Evolutionary conservation across 1,140 invertebrate genomes (phyloP).

Genomic region (Carposina sasakii): DNA sequence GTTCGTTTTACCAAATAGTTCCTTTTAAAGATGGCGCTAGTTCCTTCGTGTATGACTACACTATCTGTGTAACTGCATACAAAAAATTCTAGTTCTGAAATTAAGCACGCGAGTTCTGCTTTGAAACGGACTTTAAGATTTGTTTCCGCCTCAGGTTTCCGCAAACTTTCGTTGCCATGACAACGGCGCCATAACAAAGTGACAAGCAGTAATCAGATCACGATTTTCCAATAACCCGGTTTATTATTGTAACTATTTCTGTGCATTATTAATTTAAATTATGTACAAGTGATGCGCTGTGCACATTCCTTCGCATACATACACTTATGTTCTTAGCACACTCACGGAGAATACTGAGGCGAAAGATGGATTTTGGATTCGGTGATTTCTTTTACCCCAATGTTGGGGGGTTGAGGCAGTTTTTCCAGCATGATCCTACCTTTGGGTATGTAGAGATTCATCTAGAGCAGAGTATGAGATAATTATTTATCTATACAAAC

Average conservation of each 20-base stretch:
- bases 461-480: too few species aligned
- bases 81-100: too few species aligned
- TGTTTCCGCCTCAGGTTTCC: too few species aligned
- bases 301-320: conserved; percentile 15
- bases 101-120: conserved; percentile 19
- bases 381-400: conserved; percentile 53
- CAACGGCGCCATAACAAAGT: conserved; percentile 49
- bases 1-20: too few species aligned
- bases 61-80: too few species aligned
- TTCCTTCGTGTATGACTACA: too few species aligned
- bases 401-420: conserved; percentile 43
- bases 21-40: too few species aligned
- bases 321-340: conserved; percentile 37
- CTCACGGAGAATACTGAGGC: conserved; percentile 29
- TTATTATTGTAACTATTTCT: neutral
- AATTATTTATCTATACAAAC: too few species aligned
- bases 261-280: conserved; percentile 32
- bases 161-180: conserved; percentile 43
- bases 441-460: conserved; percentile 44
- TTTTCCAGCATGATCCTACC: conserved; percentile 48
- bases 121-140: conserved; percentile 14
- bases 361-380: conserved; percentile 60
- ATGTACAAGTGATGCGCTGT: conserved; percentile 29
- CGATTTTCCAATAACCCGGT: conserved; percentile 34
- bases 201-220: conserved; percentile 53